Percentiles rank a stretch among this genome's conserved stretches.
Evolutionary conservation across 2,888 invertebrate genomes (phyloP).

Genomic region (Lycaena phlaeas): DNA sequence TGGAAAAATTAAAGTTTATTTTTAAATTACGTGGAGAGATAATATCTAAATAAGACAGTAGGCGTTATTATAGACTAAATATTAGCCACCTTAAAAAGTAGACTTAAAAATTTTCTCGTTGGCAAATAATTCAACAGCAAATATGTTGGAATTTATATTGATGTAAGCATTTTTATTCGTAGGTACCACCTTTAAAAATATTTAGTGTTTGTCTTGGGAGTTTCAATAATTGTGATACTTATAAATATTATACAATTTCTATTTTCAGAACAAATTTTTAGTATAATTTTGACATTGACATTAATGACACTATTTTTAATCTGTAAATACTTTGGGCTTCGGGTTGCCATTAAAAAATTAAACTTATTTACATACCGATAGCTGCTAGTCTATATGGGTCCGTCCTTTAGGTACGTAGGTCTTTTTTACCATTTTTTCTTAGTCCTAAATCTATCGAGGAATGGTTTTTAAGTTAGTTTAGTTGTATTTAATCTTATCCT

Average conservation of each 20-base stretch:
- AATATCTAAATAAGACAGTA: constrained; percentile 5
- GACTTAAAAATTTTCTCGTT: constrained; percentile 3
- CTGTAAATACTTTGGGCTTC: constrained; percentile 34
- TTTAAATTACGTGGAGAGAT: too few relatives aligned
- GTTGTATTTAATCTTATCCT: constrained; percentile 15
- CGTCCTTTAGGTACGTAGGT: constrained; percentile 30
- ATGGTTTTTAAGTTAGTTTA: constrained; percentile 23
- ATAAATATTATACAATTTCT: constrained; percentile 14
- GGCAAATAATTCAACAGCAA: not conserved
- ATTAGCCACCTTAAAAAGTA: constrained; percentile 4
- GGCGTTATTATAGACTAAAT: not conserved
- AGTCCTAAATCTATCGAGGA: constrained; percentile 26
- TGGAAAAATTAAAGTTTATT: too few relatives aligned
- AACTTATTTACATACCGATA: constrained; percentile 28
- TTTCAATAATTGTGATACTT: constrained; percentile 27
- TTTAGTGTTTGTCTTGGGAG: constrained; percentile 15
- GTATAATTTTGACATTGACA: constrained; percentile 15
- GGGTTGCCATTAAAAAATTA: constrained; percentile 36
- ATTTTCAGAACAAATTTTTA: constrained; percentile 23
- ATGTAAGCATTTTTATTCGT: constrained; percentile 21
- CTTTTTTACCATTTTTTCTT: constrained; percentile 25
- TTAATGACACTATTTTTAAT: constrained; percentile 23
- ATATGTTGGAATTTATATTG: constrained; percentile 11
- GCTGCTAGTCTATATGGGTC: constrained; percentile 34
- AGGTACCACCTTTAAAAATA: constrained; percentile 20